phyloP scores from a whole-genome alignment of 2,797 vertebrate genomes.

The Thunnus albacares region DNA sequence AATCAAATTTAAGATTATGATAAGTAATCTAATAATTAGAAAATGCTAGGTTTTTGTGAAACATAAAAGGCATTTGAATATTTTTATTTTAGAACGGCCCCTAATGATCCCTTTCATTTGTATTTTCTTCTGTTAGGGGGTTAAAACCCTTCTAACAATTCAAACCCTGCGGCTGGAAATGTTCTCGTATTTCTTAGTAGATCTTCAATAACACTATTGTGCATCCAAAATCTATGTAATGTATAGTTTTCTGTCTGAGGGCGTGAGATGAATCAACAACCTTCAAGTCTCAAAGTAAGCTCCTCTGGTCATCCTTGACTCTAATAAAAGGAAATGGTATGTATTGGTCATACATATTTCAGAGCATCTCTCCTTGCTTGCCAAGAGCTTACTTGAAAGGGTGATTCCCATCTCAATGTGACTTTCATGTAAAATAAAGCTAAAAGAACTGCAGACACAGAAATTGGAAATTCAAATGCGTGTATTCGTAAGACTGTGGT shows the following conservation, averaged over 20 bases:
- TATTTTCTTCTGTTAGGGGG: neutral
- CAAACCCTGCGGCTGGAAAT: neutral
- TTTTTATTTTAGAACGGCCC: neutral
- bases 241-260: conserved; percentile 10
- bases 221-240: neutral
- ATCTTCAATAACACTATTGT: neutral
- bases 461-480: conserved; percentile 70
- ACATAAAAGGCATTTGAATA: neutral
- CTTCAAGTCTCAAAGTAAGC: conserved; percentile 25
- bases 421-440: conserved; percentile 72
- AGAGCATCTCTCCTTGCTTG: conserved; percentile 37
- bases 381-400: conserved; percentile 56
- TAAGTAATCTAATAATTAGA: neutral
- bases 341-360: conserved; percentile 61
- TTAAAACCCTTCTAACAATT: neutral
- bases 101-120: neutral
- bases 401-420: conserved; percentile 57
- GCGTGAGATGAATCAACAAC: conserved; percentile 34
- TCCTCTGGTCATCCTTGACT: conserved; percentile 53
- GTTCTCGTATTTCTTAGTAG: neutral
- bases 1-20: neutral
- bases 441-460: conserved; percentile 52
- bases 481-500: conserved; percentile 56
- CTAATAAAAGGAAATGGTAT: conserved; percentile 55
- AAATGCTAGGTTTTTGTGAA: neutral